Base-by-base conservation (phyloP, 2,888 invertebrate genomes). In the Ellobium chinense region DNA sequence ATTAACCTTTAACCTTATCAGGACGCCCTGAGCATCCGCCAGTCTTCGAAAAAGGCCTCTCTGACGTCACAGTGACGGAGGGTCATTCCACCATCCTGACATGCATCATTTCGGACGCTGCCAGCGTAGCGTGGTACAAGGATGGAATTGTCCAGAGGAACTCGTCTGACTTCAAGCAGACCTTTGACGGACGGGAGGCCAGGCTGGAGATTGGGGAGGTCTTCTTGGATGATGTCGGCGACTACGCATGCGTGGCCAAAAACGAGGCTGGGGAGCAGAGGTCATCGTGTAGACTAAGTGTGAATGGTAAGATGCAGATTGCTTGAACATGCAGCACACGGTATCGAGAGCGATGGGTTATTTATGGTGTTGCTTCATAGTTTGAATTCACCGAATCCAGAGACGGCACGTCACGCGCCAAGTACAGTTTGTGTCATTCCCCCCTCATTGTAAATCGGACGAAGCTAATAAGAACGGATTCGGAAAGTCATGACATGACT, bases 161-260 rank as follows among this genome's bases (percentile, higher is more conserved):
- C 78, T 84, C 86, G 2, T 69, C 87, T 1, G 89, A 89, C 79
- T 87, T 89, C 84, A 86, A 85, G 79, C 90, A 90, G 85, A 87
- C 86, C 9, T 89, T 87, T 80, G 88, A 88, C 76, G 89, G 88
- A 18, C 58, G 78, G 0, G 83, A 78, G 27, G 89, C 89, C 3
- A 83, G 85, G 37, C 83, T 91, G 60, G 88, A 88, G 76, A 88
- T 91, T 29, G 84, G 70, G 7, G 91, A 90, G 73, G 85, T 90
- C 9, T 89, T 88, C 68, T 82, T 88, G 4, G 90, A 89, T 56
- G 90, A 90, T 78, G 81, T 76, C 63, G 90, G 90, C 27, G 85
- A 84, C 56, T 89, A 89, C 82, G 70, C 86, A 7, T 90, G 90
- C 78, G 84, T 86, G 36, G 84, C 88, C 36, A 84, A 85, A 54